Evolutionary conservation across 1,140 invertebrate species (phyloP).

Genomic region (Acyrthosiphon pisum): DNA sequence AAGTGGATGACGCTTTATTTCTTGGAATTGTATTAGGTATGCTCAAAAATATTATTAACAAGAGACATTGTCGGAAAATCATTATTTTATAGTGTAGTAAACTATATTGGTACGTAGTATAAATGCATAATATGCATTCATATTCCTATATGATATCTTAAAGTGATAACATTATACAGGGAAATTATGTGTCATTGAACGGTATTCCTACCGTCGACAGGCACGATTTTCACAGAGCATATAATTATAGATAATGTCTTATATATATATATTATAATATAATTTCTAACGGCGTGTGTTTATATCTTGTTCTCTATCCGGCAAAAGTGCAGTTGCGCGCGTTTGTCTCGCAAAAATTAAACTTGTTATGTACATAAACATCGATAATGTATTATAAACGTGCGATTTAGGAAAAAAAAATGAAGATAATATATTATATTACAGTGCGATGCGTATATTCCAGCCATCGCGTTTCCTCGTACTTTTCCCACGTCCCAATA

Average conservation of each 20-base stretch:
- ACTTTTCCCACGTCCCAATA: not conserved
- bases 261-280: not conserved
- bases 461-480: not conserved
- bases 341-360: not conserved
- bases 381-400: not conserved
- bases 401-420: not conserved
- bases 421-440: not conserved
- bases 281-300: too few species aligned
- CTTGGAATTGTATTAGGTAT: too few species aligned
- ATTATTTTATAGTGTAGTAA: too few species aligned
- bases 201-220: not conserved
- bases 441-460: not conserved
- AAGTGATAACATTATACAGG: not conserved
- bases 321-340: too few species aligned
- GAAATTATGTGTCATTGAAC: not conserved
- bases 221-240: not conserved
- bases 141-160: not conserved
- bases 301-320: too few species aligned
- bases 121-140: not conserved
- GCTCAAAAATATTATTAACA: too few species aligned
- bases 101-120: too few species aligned
- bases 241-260: not conserved
- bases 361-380: not conserved
- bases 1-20: too few species aligned
- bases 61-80: too few species aligned